Evolutionary conservation across 2,888 invertebrate species (phyloP).

Genomic region (Andrena flavipes): DNA sequence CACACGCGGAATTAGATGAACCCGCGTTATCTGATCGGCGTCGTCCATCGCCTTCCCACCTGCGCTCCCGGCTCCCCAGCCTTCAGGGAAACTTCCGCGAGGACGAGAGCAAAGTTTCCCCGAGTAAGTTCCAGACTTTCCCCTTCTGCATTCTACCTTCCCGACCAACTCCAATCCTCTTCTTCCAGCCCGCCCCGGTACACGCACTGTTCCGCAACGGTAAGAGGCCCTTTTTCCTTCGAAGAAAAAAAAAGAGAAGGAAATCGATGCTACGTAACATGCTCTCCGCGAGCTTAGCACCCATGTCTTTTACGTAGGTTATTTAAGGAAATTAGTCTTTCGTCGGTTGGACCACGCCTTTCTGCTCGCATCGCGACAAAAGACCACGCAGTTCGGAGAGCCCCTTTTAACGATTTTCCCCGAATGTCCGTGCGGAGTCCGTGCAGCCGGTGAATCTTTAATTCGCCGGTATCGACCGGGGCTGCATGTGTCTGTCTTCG

Average conservation of each 20-base stretch:
- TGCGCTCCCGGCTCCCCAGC: neutral
- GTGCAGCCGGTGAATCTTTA: conserved; percentile 67
- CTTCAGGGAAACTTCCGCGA: conserved; percentile 25
- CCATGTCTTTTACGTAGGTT: neutral
- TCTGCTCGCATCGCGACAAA: conserved; percentile 22
- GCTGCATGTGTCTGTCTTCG: conserved; percentile 23
- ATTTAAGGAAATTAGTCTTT: neutral
- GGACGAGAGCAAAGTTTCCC: conserved; percentile 29
- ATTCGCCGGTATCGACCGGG: conserved; percentile 60
- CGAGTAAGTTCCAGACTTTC: conserved; percentile 20
- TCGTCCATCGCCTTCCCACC: neutral
- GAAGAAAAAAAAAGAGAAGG: no score
- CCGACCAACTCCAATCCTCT: neutral
- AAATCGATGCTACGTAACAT: no score
- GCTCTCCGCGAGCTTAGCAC: no score
- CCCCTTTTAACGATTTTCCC: conserved; percentile 65
- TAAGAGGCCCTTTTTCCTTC: no score
- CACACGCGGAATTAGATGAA: conserved; percentile 43
- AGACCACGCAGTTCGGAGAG: conserved; percentile 19
- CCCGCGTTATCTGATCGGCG: conserved; percentile 48
- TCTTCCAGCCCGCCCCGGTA: neutral
- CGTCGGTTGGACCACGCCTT: conserved; percentile 23
- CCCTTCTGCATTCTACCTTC: neutral
- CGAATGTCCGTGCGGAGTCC: conserved; percentile 53
- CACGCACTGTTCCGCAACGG: neutral